Percentiles rank a stretch among this genome's conserved stretches.
Conservation (phyloP, 1,140 invertebrate species). For the Chionoecetes opilio region DNA sequence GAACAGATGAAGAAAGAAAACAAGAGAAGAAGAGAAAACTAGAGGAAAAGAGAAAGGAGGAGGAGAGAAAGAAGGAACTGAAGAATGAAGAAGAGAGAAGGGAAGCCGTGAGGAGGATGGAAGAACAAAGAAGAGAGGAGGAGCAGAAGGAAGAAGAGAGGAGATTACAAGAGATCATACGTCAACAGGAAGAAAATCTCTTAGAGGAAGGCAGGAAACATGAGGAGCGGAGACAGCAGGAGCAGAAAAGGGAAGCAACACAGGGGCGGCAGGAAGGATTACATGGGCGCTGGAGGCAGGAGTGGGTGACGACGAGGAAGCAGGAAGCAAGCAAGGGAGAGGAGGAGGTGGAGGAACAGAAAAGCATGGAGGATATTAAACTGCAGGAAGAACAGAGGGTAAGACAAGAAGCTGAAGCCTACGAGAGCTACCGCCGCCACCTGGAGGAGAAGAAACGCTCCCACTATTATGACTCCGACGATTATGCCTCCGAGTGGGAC, state of each 20-base stretch:
- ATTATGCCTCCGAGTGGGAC: conserved; percentile 81
- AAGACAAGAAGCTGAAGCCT: conserved; percentile 72
- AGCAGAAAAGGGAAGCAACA: not conserved
- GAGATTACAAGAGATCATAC: conserved; percentile 32
- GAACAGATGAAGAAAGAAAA: conserved; percentile 59
- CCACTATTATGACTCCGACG: conserved; percentile 80
- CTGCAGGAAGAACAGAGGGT: conserved; percentile 67
- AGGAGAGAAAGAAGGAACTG: conserved; percentile 55
- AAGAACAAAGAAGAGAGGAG: conserved; percentile 59
- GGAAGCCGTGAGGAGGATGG: not conserved
- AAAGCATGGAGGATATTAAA: conserved; percentile 69
- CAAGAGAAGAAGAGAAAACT: not conserved
- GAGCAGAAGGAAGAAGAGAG: conserved; percentile 68
- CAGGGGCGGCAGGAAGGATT: no score
- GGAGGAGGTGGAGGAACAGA: conserved; percentile 60
- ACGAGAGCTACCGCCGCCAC: conserved; percentile 77
- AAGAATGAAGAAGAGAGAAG: conserved; percentile 15
- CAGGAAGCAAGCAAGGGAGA: conserved; percentile 9
- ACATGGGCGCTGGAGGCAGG: no score
- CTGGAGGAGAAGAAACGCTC: conserved; percentile 77
- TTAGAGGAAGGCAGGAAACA: conserved; percentile 33
- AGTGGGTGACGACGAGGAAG: not conserved
- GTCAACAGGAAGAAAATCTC: not conserved
- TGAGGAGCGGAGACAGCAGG: not conserved
- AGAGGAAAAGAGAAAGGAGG: conserved; percentile 48